These are phyloP conservation scores for Oryzias melastigma DNA, from an alignment of 2,113 vertebrate species.

Conservation along the genomic window DNA sequence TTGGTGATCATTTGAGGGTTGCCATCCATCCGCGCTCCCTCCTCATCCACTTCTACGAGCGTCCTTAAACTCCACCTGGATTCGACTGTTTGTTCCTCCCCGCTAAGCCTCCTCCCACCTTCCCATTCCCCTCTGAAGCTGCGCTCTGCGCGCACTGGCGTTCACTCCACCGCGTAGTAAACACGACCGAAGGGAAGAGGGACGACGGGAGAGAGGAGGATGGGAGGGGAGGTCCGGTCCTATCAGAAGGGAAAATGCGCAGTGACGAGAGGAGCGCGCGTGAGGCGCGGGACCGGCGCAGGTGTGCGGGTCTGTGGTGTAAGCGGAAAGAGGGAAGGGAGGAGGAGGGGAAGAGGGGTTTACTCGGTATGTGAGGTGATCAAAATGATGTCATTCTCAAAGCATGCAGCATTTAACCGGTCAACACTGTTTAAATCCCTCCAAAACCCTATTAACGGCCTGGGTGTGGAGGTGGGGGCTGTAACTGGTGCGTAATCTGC, in stretches of 20 bases:
- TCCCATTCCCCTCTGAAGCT: conserved; percentile 46
- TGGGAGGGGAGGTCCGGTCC: conserved; percentile 17
- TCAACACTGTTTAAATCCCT: conserved; percentile 65
- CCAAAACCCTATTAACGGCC: conserved; percentile 66
- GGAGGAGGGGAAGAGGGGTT: conserved; percentile 23
- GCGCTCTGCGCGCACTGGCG: conserved; percentile 58
- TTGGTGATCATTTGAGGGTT: conserved; percentile 12
- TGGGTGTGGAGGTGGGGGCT: conserved; percentile 26
- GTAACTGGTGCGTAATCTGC: conserved; percentile 68
- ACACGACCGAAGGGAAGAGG: conserved; percentile 46
- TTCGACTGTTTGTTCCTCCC: conserved; percentile 21
- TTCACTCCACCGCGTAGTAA: conserved; percentile 69
- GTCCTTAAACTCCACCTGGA: neutral
- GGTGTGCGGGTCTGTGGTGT: conserved; percentile 45
- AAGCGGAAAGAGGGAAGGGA: conserved; percentile 16
- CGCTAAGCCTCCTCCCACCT: conserved; percentile 21
- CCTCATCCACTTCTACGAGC: neutral
- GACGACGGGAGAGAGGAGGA: conserved; percentile 8
- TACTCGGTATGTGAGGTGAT: conserved; percentile 60
- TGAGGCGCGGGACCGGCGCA: conserved; percentile 46
- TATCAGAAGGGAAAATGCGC: conserved; percentile 52
- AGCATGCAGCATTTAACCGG: conserved; percentile 69
- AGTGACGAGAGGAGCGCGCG: conserved; percentile 37
- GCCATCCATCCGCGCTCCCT: conserved; percentile 14
- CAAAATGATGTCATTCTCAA: conserved; percentile 76